phyloP scores from a whole-genome alignment of 1,140 invertebrate species.

The Rhizoglyphus robini region DNA sequence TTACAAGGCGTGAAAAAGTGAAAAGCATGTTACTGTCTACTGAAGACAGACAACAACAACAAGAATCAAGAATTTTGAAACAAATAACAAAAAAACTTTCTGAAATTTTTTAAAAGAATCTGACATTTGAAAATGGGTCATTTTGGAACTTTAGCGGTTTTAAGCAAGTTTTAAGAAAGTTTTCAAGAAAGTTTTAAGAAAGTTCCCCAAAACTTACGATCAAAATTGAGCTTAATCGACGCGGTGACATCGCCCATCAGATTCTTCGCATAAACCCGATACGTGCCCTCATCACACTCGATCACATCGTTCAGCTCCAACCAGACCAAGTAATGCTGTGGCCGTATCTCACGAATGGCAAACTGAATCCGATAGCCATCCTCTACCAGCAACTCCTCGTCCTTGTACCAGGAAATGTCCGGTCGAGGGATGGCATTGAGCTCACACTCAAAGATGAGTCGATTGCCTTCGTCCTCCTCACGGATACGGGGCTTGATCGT shows the following conservation, averaged over 20 bases:
- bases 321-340: slow-evolving; percentile 73
- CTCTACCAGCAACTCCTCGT: slow-evolving; percentile 38
- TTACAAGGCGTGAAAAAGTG: no score
- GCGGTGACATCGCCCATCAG: slow-evolving; percentile 93
- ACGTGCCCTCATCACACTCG: slow-evolving; percentile 87
- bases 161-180: no score
- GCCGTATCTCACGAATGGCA: slow-evolving; percentile 59
- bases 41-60: no score
- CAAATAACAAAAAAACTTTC: no score
- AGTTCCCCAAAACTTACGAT: no score
- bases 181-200: no score
- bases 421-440: slow-evolving; percentile 87
- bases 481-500: slow-evolving; percentile 89
- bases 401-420: slow-evolving; percentile 77
- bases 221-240: slow-evolving; percentile 96
- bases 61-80: no score
- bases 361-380: neutral
- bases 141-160: no score
- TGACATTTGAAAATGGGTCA: no score
- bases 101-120: no score
- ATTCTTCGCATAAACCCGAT: slow-evolving; percentile 95
- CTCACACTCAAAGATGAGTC: slow-evolving; percentile 85
- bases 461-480: slow-evolving; percentile 90
- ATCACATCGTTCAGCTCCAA: slow-evolving; percentile 88
- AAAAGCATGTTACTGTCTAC: no score